A percentile compares a stretch with the other conserved stretches of the same genome.
These are phyloP conservation scores for Lagopus muta DNA, from an alignment of 2,113 vertebrate genomes.

Conservation along the genomic window DNA sequence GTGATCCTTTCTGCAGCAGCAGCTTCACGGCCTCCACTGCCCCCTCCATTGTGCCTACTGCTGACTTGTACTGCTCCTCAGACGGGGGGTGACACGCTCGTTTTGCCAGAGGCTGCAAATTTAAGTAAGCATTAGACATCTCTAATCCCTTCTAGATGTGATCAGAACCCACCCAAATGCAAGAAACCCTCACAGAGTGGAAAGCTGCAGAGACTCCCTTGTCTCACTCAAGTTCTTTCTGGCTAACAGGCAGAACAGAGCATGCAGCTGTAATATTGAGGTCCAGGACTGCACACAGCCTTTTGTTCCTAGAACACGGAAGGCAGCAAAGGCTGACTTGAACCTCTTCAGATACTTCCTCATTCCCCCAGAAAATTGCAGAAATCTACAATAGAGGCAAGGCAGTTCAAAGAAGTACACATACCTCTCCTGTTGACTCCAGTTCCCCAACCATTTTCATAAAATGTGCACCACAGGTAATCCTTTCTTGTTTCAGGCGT, in stretches of 20 bases:
- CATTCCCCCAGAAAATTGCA: neutral
- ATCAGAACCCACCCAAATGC: neutral
- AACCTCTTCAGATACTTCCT: neutral
- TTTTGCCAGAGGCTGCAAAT: constrained; percentile 84
- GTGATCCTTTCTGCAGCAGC: constrained; percentile 61
- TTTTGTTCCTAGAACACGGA: neutral
- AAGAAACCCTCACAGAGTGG: neutral
- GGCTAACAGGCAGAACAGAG: neutral
- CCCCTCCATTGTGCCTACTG: constrained; percentile 78
- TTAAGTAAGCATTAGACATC: neutral
- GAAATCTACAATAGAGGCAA: neutral
- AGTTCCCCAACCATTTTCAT: constrained; percentile 18
- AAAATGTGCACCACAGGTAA: constrained; percentile 61
- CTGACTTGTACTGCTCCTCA: constrained; percentile 83
- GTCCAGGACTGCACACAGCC: fast-evolving
- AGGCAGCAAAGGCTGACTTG: neutral
- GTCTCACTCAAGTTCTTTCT: neutral
- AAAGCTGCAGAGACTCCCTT: neutral
- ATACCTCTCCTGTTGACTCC: constrained; percentile 76
- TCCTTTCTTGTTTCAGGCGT: constrained; percentile 80
- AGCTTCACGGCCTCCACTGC: constrained; percentile 81
- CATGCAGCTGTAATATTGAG: neutral
- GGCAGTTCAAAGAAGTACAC: neutral
- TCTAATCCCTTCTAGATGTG: neutral
- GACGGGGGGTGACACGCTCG: constrained; percentile 75